Conservation (phyloP, 1,140 invertebrate species). For the Globodera rostochiensis region DNA sequence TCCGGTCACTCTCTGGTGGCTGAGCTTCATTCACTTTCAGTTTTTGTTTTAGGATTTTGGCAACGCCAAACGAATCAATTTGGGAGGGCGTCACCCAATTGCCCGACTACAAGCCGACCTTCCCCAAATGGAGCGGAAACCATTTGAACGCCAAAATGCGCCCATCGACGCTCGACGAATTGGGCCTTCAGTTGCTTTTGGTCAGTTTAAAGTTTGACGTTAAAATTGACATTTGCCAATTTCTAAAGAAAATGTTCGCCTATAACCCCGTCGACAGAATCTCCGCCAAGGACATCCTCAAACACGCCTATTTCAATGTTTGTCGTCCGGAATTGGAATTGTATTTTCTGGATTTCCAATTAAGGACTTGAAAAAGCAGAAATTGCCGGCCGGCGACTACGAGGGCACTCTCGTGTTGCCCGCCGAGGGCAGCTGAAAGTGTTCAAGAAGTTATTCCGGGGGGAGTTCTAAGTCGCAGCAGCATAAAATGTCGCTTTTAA, state of each 20-base stretch:
- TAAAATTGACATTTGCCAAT: neutral
- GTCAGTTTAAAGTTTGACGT: conserved; percentile 63
- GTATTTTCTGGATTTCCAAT: neutral
- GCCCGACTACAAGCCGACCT: conserved; percentile 85
- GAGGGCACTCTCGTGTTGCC: conserved; percentile 44
- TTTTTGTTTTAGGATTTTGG: conserved; percentile 69
- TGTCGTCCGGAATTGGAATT: neutral
- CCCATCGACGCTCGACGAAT: conserved; percentile 64
- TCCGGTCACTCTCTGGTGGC: conserved; percentile 70
- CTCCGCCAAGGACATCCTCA: conserved; percentile 74
- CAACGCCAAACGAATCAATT: conserved; percentile 85
- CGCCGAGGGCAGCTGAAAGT: conserved; percentile 24
- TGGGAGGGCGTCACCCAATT: conserved; percentile 85
- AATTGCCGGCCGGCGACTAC: conserved; percentile 50
- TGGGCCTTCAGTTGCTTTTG: conserved; percentile 74
- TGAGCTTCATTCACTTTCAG: neutral
- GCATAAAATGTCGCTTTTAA: too few species aligned
- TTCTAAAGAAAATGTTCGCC: conserved; percentile 75
- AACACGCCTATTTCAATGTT: conserved; percentile 76
- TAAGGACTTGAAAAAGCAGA: conserved; percentile 66
- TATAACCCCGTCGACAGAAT: conserved; percentile 80
- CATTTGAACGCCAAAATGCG: conserved; percentile 68
- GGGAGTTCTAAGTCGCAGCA: too few species aligned
- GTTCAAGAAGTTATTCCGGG: neutral
- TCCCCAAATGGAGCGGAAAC: conserved; percentile 82